These are phyloP conservation scores for Diorhabda carinulata DNA, from an alignment of 1,140 invertebrate species.

Conservation along the genomic window DNA sequence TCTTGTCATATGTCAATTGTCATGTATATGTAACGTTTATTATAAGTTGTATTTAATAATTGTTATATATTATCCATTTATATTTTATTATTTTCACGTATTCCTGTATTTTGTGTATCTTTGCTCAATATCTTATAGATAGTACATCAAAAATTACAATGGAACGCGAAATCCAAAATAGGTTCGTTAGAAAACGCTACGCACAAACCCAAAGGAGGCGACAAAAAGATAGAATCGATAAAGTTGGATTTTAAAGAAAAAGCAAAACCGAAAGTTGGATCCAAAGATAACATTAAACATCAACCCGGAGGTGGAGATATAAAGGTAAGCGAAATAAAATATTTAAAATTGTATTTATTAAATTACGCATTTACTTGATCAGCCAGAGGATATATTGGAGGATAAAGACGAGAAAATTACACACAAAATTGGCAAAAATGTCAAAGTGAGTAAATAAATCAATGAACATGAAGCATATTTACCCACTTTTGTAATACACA, in stretches of 20 bases:
- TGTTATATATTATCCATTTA: too few relatives aligned
- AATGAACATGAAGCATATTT: neutral
- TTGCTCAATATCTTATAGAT: conserved; percentile 56
- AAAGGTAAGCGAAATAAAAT: conserved; percentile 63
- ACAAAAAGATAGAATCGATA: conserved; percentile 86
- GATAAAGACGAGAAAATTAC: conserved; percentile 17
- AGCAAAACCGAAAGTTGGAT: conserved; percentile 88
- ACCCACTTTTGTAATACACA: too few relatives aligned
- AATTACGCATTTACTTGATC: neutral
- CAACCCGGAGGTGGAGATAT: conserved; percentile 82
- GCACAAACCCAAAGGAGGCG: conserved; percentile 88
- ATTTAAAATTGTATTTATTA: too few relatives aligned
- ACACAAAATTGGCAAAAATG: conserved; percentile 26
- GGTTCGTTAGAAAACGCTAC: conserved; percentile 91
- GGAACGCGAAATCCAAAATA: conserved; percentile 90
- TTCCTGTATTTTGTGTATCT: too few relatives aligned
- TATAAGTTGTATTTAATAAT: too few relatives aligned
- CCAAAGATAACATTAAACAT: conserved; percentile 87
- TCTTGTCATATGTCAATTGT: too few relatives aligned
- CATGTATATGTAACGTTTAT: too few relatives aligned
- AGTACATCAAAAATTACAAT: conserved; percentile 78
- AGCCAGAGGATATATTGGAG: conserved; percentile 22
- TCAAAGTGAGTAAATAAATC: conserved; percentile 23
- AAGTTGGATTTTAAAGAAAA: conserved; percentile 90
- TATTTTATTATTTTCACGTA: too few relatives aligned